Evolutionary conservation across 2,797 vertebrate species (phyloP).

Genomic region (Amniataba percoides): DNA sequence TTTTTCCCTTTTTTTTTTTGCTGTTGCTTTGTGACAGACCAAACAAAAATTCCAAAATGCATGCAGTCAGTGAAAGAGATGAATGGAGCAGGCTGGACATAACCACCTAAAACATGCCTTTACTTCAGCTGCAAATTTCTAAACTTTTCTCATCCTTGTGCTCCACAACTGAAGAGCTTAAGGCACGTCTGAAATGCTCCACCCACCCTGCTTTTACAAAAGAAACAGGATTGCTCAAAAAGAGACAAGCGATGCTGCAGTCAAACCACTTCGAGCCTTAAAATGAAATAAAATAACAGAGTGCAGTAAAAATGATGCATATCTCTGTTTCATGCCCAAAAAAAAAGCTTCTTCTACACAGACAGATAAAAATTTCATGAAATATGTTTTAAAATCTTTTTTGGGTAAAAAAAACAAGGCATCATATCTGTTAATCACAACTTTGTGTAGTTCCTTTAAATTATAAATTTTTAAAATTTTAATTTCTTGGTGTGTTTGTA

Average conservation of each 20-base stretch:
- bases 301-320: too few species aligned
- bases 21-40: slow-evolving; percentile 29
- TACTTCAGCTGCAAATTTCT: background rate
- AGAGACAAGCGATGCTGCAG: too few species aligned
- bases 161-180: background rate
- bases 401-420: background rate
- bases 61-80: slow-evolving; percentile 5
- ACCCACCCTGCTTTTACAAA: background rate
- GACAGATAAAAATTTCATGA: background rate
- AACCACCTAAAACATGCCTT: background rate
- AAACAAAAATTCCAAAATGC: slow-evolving; percentile 28
- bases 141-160: background rate
- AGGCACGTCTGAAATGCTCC: background rate
- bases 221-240: too few species aligned
- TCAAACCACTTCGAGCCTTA: background rate
- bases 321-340: background rate
- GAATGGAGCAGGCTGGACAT: slow-evolving; percentile 5
- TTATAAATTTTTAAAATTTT: too few species aligned
- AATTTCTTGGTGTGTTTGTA: background rate
- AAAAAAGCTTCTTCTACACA: background rate
- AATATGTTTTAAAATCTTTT: background rate
- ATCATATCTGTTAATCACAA: background rate
- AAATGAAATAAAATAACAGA: background rate
- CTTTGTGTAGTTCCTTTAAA: too few species aligned
- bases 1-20: slow-evolving; percentile 4